phyloP scores from a whole-genome alignment of 1,140 invertebrate genomes.

The Neodiprion lecontei region DNA sequence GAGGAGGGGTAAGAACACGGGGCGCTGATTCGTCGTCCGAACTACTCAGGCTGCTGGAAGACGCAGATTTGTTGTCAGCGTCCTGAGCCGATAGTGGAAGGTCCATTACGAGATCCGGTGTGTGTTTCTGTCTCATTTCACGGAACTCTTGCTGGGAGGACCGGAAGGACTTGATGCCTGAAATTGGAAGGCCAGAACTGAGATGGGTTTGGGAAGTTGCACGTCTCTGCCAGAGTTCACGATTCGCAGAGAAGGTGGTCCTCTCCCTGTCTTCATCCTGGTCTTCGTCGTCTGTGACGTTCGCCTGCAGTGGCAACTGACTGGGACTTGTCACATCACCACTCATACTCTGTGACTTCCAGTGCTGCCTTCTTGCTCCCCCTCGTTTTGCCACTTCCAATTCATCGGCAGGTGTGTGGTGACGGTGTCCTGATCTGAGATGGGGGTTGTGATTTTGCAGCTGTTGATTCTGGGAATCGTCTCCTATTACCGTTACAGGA shows the following conservation, averaged over 20 bases:
- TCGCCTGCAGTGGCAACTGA: constrained; percentile 26
- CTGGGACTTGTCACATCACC: constrained; percentile 37
- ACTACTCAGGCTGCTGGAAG: constrained; percentile 54
- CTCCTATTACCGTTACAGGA: not conserved
- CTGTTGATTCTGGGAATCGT: not conserved
- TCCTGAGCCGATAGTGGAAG: constrained; percentile 70
- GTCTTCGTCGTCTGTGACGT: constrained; percentile 25
- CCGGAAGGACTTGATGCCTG: constrained; percentile 50
- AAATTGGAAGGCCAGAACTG: constrained; percentile 37
- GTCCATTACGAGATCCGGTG: constrained; percentile 90
- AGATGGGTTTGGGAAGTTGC: constrained; percentile 65
- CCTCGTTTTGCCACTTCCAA: constrained; percentile 40
- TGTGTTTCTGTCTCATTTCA: constrained; percentile 70
- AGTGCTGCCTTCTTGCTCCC: constrained; percentile 50
- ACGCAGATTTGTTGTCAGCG: constrained; percentile 57
- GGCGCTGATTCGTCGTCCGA: constrained; percentile 52
- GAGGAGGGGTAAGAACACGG: constrained; percentile 12
- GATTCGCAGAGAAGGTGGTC: constrained; percentile 60
- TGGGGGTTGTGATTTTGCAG: not conserved
- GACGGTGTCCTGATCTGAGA: constrained; percentile 15
- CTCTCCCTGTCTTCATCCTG: constrained; percentile 33
- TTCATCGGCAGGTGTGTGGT: constrained; percentile 4
- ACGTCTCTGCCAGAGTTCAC: constrained; percentile 69
- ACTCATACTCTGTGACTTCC: constrained; percentile 61
- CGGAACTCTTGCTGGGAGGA: constrained; percentile 55